Evolutionary conservation across 35 echinoderm and acorn worm species (phyloP).

Genomic region (Diadema setosum): DNA sequence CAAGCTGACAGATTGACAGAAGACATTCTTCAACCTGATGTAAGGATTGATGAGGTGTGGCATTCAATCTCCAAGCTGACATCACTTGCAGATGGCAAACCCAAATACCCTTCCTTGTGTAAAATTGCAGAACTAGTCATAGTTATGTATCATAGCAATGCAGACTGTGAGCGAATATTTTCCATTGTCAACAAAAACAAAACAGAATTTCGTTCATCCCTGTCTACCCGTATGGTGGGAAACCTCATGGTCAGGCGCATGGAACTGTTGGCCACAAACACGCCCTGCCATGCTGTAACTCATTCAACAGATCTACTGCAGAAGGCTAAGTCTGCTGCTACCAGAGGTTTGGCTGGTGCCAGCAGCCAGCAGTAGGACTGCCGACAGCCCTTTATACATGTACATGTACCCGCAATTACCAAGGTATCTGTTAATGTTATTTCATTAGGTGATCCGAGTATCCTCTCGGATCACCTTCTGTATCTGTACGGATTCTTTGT

Average conservation of each 20-base stretch:
- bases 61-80: conserved; percentile 24
- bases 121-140: conserved; percentile 3
- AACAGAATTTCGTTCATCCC: conserved; percentile 8
- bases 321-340: no score
- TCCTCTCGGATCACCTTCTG: no score
- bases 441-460: no score
- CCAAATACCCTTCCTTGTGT: background rate
- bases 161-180: background rate
- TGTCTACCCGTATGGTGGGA: background rate
- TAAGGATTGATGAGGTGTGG: conserved; percentile 11
- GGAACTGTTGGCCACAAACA: background rate
- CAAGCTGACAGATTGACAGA: background rate
- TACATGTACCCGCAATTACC: no score
- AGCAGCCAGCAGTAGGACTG: no score
- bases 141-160: conserved; percentile 32
- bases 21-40: background rate
- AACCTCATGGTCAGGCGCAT: background rate
- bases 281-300: background rate
- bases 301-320: no score
- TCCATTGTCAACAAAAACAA: conserved; percentile 19
- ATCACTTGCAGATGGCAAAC: background rate
- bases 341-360: no score
- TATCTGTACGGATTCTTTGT: no score
- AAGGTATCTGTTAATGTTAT: no score
- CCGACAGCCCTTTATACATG: no score